A percentile compares a stretch with the other conserved stretches of the same genome.
Evolutionary conservation across 2,888 invertebrate genomes (phyloP).

Genomic region (Hirtodrosophila cameraria): DNA sequence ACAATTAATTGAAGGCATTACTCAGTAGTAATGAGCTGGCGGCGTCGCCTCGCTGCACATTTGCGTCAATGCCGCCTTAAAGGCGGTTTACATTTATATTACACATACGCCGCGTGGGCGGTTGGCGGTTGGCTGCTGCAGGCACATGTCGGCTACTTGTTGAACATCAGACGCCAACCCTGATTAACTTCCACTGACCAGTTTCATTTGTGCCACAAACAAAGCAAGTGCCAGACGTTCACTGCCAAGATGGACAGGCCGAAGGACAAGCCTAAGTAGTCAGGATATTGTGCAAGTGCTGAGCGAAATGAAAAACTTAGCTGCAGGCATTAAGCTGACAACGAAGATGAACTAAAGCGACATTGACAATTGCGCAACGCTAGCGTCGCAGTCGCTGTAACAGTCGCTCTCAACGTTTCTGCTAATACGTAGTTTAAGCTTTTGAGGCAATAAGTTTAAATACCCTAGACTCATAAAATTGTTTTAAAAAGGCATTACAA

Average conservation of each 20-base stretch:
- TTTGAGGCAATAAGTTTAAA: constrained; percentile 36
- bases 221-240: constrained; percentile 18
- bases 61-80: constrained; percentile 26
- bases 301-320: constrained; percentile 60
- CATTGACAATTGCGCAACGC: constrained; percentile 50
- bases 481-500: background rate
- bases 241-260: constrained; percentile 16
- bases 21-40: constrained; percentile 65
- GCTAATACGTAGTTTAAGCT: constrained; percentile 63
- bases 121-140: background rate
- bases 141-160: constrained; percentile 54
- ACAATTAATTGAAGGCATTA: constrained; percentile 74
- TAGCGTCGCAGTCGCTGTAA: constrained; percentile 8
- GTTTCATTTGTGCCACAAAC: constrained; percentile 46
- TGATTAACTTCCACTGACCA: constrained; percentile 54
- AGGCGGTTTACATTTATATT: constrained; percentile 29
- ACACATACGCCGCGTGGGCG: constrained; percentile 49
- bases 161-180: constrained; percentile 44
- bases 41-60: constrained; percentile 47
- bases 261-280: constrained; percentile 56
- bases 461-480: constrained; percentile 3
- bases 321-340: constrained; percentile 66
- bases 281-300: constrained; percentile 36
- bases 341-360: constrained; percentile 46
- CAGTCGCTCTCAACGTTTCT: constrained; percentile 13